These are phyloP conservation scores for Eurypyga helias DNA, from an alignment of 2,113 vertebrate genomes.

Conservation along the genomic window DNA sequence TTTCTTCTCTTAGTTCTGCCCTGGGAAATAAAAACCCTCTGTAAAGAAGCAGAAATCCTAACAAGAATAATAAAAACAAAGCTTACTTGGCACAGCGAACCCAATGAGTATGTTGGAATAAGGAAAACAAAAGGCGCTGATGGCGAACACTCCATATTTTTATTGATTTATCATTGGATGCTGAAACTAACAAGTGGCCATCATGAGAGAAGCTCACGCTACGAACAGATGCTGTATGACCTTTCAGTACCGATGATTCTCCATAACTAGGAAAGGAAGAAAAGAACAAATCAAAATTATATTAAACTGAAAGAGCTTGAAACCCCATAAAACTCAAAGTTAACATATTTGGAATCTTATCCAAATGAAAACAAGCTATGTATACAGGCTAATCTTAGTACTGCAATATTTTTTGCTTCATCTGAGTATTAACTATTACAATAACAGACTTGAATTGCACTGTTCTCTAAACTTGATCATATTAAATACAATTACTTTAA, in stretches of 20 bases:
- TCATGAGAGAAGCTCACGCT: conserved; percentile 89
- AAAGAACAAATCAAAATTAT: neutral
- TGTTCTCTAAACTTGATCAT: too few relatives aligned
- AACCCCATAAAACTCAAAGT: neutral
- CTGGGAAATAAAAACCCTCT: neutral
- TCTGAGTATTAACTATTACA: neutral
- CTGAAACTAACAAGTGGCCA: conserved; percentile 85
- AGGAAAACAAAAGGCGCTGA: conserved; percentile 85
- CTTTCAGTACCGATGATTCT: conserved; percentile 87
- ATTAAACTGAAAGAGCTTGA: neutral
- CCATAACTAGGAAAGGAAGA: conserved; percentile 76
- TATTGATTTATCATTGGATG: conserved; percentile 92
- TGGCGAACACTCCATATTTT: conserved; percentile 89
- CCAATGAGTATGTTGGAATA: conserved; percentile 92
- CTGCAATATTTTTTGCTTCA: neutral
- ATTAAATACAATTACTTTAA: too few relatives aligned
- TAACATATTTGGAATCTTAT: neutral
- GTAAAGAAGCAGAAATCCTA: neutral
- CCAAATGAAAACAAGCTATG: neutral
- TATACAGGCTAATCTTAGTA: neutral
- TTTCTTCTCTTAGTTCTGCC: neutral
- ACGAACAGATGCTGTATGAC: conserved; percentile 87
- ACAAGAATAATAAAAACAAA: neutral
- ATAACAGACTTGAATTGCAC: neutral
- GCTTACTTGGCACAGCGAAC: conserved; percentile 91